A percentile compares a stretch with the other conserved stretches of the same genome.
These are phyloP conservation scores for Passer montanus DNA, from an alignment of 2,113 vertebrate species.

Conservation along the genomic window DNA sequence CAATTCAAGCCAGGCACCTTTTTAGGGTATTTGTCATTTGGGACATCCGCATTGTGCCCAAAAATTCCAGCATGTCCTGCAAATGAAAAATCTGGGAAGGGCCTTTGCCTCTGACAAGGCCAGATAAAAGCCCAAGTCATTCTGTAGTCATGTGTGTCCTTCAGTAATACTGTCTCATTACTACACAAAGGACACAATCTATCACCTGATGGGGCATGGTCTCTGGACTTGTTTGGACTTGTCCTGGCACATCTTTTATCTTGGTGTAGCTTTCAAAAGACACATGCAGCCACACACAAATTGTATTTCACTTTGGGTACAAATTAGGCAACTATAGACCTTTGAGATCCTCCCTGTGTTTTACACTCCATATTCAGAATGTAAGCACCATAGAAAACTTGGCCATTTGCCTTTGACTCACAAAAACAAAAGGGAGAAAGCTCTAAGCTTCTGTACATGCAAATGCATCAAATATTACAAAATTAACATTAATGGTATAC, in stretches of 20 bases:
- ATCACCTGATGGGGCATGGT: too few species aligned
- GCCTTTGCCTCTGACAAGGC: accelerated
- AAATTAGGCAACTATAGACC: not conserved
- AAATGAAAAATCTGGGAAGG: not conserved
- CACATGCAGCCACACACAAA: not conserved
- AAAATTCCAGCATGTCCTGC: not conserved
- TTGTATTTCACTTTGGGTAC: not conserved
- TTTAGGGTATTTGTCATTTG: not conserved
- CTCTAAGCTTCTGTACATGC: not conserved
- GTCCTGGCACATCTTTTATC: not conserved
- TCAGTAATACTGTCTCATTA: not conserved
- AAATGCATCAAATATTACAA: not conserved
- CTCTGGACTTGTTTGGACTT: not conserved
- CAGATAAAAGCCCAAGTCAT: not conserved
- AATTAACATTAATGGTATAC: not conserved
- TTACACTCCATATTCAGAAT: not conserved
- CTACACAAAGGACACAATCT: not conserved
- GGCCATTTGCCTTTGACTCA: not conserved
- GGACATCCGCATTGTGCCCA: not conserved
- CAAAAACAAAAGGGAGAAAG: not conserved
- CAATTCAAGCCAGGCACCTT: not conserved
- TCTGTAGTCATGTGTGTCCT: not conserved
- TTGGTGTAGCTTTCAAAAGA: not conserved
- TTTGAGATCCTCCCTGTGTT: not conserved
- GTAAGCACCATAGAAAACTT: not conserved